These are phyloP conservation scores for Alcis repandata DNA, from an alignment of 2,888 invertebrate genomes.

Conservation along the genomic window DNA sequence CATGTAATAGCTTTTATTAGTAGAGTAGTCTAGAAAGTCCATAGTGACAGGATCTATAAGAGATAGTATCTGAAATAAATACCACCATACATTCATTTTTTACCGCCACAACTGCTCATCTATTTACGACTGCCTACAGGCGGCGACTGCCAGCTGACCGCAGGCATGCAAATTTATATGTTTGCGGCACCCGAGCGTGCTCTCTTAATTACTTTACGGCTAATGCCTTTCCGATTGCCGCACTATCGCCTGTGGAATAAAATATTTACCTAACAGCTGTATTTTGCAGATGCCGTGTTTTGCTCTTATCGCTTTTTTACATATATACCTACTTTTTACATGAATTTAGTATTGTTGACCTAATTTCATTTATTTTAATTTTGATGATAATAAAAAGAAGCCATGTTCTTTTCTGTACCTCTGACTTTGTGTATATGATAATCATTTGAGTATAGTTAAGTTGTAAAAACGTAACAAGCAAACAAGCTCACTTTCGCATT, in stretches of 20 bases:
- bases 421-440: too few relatives aligned
- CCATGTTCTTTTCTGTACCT: too few relatives aligned
- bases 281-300: background rate
- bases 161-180: constrained; percentile 71
- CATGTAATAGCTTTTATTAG: too few relatives aligned
- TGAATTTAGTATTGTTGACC: background rate
- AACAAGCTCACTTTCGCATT: too few relatives aligned
- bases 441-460: too few relatives aligned
- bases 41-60: too few relatives aligned
- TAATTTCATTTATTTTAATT: too few relatives aligned
- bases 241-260: constrained; percentile 15
- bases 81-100: background rate
- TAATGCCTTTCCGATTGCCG: constrained; percentile 76
- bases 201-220: constrained; percentile 76
- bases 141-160: constrained; percentile 35
- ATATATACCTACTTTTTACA: too few relatives aligned
- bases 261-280: background rate
- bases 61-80: background rate
- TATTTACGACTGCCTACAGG: constrained; percentile 14
- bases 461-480: too few relatives aligned
- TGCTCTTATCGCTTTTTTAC: too few relatives aligned
- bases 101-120: background rate
- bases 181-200: constrained; percentile 60
- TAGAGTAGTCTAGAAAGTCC: too few relatives aligned
- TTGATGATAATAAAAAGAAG: too few relatives aligned